These are phyloP conservation scores for Stigmatopora nigra DNA, from an alignment of 2,113 vertebrate genomes.

Conservation along the genomic window DNA sequence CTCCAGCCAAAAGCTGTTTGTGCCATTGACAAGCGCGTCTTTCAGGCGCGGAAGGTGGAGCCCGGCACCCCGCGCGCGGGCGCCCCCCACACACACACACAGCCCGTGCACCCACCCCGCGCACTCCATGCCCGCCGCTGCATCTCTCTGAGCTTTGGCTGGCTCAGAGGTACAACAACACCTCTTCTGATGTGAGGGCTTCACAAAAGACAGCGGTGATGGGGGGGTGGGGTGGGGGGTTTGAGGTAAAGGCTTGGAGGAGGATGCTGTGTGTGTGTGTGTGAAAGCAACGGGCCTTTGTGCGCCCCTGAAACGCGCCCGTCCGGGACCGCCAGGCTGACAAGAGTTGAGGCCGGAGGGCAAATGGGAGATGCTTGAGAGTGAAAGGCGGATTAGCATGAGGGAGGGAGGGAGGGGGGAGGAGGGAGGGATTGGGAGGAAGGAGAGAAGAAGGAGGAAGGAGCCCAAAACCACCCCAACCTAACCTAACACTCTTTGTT, in stretches of 20 bases:
- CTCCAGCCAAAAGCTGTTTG: constrained; percentile 57
- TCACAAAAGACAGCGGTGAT: constrained; percentile 20
- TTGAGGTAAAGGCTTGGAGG: neutral
- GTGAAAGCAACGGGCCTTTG: constrained; percentile 37
- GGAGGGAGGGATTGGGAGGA: neutral
- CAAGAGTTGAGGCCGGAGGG: constrained; percentile 36
- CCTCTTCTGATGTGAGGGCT: constrained; percentile 51
- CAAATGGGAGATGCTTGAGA: constrained; percentile 37
- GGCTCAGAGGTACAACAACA: constrained; percentile 56
- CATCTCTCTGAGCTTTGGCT: constrained; percentile 47
- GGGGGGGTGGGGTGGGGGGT: neutral
- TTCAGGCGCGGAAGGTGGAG: constrained; percentile 64
- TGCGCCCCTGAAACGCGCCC: constrained; percentile 32
- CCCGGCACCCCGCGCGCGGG: neutral
- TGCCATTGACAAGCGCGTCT: constrained; percentile 51
- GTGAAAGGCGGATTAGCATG: constrained; percentile 51
- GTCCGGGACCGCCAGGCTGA: constrained; percentile 28
- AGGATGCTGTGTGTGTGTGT: neutral
- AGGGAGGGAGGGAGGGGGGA: constrained; percentile 28
- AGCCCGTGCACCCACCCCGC: no score
- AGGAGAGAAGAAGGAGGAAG: no score
- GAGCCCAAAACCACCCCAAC: no score
- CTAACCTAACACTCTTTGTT: constrained; percentile 8
- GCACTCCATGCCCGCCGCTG: neutral
- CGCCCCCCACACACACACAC: no score